Percentiles rank a stretch among this genome's conserved stretches.
Conservation (phyloP, 2,888 invertebrate species). For the Torymus tubicola region DNA sequence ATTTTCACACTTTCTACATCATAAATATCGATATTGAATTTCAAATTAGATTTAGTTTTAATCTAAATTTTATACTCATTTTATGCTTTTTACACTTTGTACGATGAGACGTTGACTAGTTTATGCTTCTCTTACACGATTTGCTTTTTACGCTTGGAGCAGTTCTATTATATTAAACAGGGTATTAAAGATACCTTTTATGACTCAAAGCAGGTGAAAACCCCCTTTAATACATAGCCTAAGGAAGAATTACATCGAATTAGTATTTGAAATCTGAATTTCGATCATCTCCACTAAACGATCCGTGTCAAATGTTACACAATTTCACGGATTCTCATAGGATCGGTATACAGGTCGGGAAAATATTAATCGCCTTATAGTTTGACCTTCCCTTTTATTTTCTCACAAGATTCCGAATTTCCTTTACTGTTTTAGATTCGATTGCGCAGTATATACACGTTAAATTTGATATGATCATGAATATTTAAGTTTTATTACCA, state of each 20-base stretch:
- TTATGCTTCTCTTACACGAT: slow-evolving; percentile 7
- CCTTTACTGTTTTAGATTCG: not conserved
- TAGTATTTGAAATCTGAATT: slow-evolving; percentile 16
- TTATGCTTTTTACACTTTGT: slow-evolving; percentile 5
- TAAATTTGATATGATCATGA: no score
- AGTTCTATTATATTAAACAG: slow-evolving; percentile 9
- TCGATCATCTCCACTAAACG: slow-evolving; percentile 7
- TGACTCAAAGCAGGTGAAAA: not conserved
- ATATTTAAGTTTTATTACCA: no score
- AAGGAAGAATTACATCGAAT: slow-evolving; percentile 12
- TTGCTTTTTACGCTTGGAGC: slow-evolving; percentile 4
- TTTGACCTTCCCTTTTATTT: slow-evolving; percentile 2
- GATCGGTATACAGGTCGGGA: slow-evolving; percentile 4
- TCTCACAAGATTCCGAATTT: not conserved
- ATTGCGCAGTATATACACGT: no score
- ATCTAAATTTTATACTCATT: slow-evolving; percentile 1
- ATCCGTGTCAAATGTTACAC: not conserved
- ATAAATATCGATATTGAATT: not conserved
- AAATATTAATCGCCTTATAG: not conserved
- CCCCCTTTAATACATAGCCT: slow-evolving; percentile 21
- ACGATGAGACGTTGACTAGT: slow-evolving; percentile 6
- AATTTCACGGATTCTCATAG: not conserved
- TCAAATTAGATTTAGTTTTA: not conserved
- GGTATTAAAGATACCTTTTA: slow-evolving; percentile 22
- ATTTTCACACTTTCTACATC: not conserved